Evolutionary conservation across 2,113 vertebrate species (phyloP), one percentile per base, ranked within the genome.

Genomic region (Hepsetus odoe): DNA sequence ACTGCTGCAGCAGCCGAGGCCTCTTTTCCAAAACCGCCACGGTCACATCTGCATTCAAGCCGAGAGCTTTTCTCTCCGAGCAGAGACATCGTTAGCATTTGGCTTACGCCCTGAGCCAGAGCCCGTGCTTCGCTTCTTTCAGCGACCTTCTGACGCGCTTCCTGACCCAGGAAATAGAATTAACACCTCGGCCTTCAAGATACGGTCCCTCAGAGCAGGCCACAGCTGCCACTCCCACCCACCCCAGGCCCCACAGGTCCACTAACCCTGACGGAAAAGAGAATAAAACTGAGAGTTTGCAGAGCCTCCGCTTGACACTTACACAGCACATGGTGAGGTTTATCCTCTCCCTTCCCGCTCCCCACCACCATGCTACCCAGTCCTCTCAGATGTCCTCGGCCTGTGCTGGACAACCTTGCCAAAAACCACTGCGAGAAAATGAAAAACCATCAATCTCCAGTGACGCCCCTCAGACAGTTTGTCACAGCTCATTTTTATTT

Each of bases 151-250:
- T 87, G 86, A 87, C 83, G 87, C 76, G 86, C 87, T 91, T 91
- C 89, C 90, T 91, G 90, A 92, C 92, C 91, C 91, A 89, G 90
- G 91, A 92, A 93, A 92, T 91, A 88, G 91, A 91, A 91, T 92
- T 91, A 92, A 91, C 90, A 92, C 91, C 91, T 91, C 84, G 12
- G 84, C 80, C 85, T 72, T 82, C 83, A 81, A 87, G 83, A 80
- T 26, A 53, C 75, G 84, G 84, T 86, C 86, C 82, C 85, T 81
- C 74, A 76, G 86, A 77, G 46, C 10, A 79, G 49, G 38, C 82
- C 82, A 59, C 92, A 93, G 90, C 90, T 93, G 92, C 78, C 72
- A n/a, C n/a, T 80, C n/a, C 11, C 26, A 42, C 80, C 80, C 73
- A 58, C 71, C 68, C 77, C 61, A 18, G 74, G 69, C 24, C 59